Base-by-base conservation (phyloP, 2,797 vertebrate species). In the Kryptopterus vitreolus region DNA sequence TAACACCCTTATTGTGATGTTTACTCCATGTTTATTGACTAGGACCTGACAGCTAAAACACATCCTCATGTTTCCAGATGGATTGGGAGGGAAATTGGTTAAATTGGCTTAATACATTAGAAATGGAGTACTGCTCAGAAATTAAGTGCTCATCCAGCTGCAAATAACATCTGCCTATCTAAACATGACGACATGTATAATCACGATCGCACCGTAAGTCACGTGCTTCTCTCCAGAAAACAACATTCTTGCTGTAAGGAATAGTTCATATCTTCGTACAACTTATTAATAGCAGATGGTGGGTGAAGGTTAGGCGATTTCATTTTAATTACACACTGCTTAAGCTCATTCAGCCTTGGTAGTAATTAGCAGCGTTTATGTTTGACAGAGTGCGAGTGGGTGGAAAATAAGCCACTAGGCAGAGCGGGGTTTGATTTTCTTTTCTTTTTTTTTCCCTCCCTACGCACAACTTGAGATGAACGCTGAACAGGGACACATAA, bases 301-400 rank as follows among this genome's bases (percentile, higher is more conserved):
- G 61, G 72, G 55, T 55, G 71, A 70, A 71, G 33, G 52, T 63
- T 78, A 53, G 61, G n/a, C 46, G 73, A 76, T 59, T 69, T 75
- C 38, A 66, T 38, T 83, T 86, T 81, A 84, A 86, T 83, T 74
- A 84, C 53, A 73, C 73, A 78, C 53, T 77, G 65, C 10, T n/a
- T 62, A 57, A 31, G 63, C 73, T 55, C 35, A 26, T 70, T 74
- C 59, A 33, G 29, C 69, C 50, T 46, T 52, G 61, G 77, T 29
- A 63, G 72, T 81, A 83, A 81, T 84, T 82, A 84, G 52, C 75
- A 74, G 62, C 33, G 43, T 74, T 68, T 77, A n/a, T 80, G 78
- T 55, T 76, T 50, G 46, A 57, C 69, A 77, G 33, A 53, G 38
- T 78, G 58, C 1, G 20, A 77, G 76, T 63, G 65, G 62, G 35